These are phyloP conservation scores for Cryptus armator DNA, from an alignment of 2,888 invertebrate species.

Conservation along the genomic window DNA sequence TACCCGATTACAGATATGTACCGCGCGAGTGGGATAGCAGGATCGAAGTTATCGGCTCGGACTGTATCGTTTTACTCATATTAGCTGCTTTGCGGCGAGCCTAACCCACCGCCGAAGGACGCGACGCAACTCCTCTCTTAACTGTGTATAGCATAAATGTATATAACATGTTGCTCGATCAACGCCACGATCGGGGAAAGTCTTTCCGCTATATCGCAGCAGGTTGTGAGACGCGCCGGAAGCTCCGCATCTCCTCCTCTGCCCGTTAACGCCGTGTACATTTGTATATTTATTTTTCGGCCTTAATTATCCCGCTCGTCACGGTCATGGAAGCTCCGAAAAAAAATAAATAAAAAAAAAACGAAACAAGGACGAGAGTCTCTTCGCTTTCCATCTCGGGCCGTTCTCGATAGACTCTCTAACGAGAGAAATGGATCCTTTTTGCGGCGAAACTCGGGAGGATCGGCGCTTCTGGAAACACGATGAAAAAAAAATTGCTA, in stretches of 20 bases:
- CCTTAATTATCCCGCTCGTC: slow-evolving; percentile 56
- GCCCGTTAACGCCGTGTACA: background rate
- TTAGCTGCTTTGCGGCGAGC: slow-evolving; percentile 27
- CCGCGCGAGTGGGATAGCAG: background rate
- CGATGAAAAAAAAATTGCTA: slow-evolving; percentile 12
- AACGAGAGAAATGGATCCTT: slow-evolving; percentile 52
- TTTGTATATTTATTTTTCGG: slow-evolving; percentile 24
- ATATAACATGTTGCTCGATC: slow-evolving; percentile 19
- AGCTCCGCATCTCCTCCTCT: background rate
- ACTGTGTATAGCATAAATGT: background rate
- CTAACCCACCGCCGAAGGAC: slow-evolving; percentile 30
- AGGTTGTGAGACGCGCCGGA: slow-evolving; percentile 8
- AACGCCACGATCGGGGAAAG: slow-evolving; percentile 61
- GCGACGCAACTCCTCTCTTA: slow-evolving; percentile 4
- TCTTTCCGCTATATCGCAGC: slow-evolving; percentile 43
- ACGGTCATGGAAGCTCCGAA: slow-evolving; percentile 44
- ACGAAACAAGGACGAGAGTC: background rate
- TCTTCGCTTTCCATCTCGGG: slow-evolving; percentile 52
- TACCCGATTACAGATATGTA: slow-evolving; percentile 32
- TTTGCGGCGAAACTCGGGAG: slow-evolving; percentile 9
- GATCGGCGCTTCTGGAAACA: slow-evolving; percentile 1
- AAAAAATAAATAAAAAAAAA: slow-evolving; percentile 13
- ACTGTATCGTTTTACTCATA: background rate
- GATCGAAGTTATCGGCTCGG: background rate
- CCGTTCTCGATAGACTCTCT: slow-evolving; percentile 35